Evolutionary conservation across 2,113 vertebrate species (phyloP).

Genomic region (Toxostoma redivivum): DNA sequence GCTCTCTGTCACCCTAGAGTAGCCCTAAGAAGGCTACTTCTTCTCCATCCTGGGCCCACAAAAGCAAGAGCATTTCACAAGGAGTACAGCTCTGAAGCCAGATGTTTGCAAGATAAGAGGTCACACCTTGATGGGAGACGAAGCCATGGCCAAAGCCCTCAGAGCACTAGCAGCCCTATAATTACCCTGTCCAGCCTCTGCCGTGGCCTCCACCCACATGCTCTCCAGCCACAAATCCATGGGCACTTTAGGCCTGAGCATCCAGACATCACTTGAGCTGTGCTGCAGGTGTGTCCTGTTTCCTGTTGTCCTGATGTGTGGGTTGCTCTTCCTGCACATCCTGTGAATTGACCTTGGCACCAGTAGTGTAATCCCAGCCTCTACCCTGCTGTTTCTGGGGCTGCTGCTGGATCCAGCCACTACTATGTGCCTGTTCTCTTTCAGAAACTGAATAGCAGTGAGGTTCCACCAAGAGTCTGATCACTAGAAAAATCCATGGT

Average conservation of each 20-base stretch:
- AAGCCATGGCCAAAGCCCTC: neutral
- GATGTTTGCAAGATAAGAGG: neutral
- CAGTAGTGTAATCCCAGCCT: neutral
- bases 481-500: neutral
- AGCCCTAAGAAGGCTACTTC: neutral
- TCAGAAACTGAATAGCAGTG: neutral
- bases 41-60: neutral
- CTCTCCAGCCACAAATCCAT: neutral
- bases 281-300: neutral
- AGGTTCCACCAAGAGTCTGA: accelerated
- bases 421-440: neutral
- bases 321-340: neutral
- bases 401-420: neutral
- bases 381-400: neutral
- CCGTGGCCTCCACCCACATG: neutral
- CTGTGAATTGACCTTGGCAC: neutral
- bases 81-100: neutral
- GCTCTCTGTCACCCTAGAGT: neutral
- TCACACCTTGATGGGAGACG: neutral
- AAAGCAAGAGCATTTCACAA: neutral
- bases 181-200: neutral
- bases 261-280: neutral
- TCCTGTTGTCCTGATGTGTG: neutral
- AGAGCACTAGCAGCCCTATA: neutral
- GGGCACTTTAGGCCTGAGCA: neutral